These are phyloP conservation scores for Parazoanthus darwini DNA, from an alignment of 92 coral and sea anemone genomes.

Conservation along the genomic window DNA sequence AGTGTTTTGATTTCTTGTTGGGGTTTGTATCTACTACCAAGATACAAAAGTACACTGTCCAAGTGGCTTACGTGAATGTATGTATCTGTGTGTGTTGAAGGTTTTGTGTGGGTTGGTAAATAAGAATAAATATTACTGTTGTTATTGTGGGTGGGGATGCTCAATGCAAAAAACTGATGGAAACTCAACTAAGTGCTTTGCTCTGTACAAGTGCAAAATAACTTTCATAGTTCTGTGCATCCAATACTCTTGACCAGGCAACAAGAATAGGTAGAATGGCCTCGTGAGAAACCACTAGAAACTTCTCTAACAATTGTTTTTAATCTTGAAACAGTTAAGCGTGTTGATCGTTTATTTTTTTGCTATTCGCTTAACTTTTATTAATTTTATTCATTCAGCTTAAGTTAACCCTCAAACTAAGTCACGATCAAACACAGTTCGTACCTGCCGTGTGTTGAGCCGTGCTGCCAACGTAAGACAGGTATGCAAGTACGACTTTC, in stretches of 20 bases:
- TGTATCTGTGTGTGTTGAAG: neutral
- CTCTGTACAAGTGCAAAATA: neutral
- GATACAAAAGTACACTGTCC: too few species aligned
- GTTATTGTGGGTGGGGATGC: neutral
- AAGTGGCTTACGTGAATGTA: neutral
- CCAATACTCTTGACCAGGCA: neutral
- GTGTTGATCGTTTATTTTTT: neutral
- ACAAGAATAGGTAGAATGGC: neutral
- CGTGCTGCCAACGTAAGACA: neutral
- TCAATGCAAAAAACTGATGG: neutral
- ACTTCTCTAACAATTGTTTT: neutral
- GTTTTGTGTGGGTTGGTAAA: too few species aligned
- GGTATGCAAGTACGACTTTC: constrained; percentile 19
- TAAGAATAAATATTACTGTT: too few species aligned
- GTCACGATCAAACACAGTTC: neutral
- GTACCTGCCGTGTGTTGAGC: neutral
- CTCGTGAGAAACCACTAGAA: neutral
- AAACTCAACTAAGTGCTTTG: neutral
- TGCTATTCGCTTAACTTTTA: neutral
- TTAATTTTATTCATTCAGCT: neutral
- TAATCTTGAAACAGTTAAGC: too few species aligned
- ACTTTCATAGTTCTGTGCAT: neutral
- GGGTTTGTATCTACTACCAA: too few species aligned
- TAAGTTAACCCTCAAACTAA: neutral
- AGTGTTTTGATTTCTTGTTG: too few species aligned